These are phyloP conservation scores for Chloromyia formosa DNA, from an alignment of 2,888 invertebrate genomes.

Conservation along the genomic window DNA sequence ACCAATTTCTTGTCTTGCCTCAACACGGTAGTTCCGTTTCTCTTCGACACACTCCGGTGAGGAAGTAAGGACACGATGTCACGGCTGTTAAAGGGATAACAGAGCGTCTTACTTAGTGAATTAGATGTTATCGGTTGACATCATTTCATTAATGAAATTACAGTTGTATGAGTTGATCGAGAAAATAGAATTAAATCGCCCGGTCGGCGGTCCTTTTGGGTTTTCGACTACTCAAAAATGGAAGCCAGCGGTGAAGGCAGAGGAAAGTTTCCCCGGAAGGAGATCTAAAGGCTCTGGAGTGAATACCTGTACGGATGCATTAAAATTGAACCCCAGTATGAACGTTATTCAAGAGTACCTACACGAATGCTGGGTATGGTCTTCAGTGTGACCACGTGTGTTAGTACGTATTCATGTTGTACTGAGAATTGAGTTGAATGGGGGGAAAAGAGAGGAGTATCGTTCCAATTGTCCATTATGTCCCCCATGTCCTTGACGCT, in stretches of 20 bases:
- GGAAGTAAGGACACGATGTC: conserved; percentile 47
- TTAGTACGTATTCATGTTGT: background rate
- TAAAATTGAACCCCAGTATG: too few species aligned
- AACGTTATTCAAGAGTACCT: too few species aligned
- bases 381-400: background rate
- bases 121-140: conserved; percentile 53
- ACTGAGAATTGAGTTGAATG: conserved; percentile 14
- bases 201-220: conserved; percentile 5
- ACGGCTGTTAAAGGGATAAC: conserved; percentile 50
- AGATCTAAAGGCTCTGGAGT: too few species aligned
- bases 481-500: conserved; percentile 42
- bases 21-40: background rate
- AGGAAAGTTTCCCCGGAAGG: background rate
- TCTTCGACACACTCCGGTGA: background rate
- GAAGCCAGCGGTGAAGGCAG: too few species aligned
- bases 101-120: conserved; percentile 53
- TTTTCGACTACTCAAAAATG: background rate
- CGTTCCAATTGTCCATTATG: conserved; percentile 47
- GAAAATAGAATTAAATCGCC: conserved; percentile 43
- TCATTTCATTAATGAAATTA: conserved; percentile 54
- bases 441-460: conserved; percentile 8
- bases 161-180: conserved; percentile 49
- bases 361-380: too few species aligned
- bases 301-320: too few species aligned
- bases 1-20: too few species aligned